Percentiles rank a stretch among this genome's conserved stretches.
Conservation (phyloP, 2,888 invertebrate genomes). For the Escarpia spicata region DNA sequence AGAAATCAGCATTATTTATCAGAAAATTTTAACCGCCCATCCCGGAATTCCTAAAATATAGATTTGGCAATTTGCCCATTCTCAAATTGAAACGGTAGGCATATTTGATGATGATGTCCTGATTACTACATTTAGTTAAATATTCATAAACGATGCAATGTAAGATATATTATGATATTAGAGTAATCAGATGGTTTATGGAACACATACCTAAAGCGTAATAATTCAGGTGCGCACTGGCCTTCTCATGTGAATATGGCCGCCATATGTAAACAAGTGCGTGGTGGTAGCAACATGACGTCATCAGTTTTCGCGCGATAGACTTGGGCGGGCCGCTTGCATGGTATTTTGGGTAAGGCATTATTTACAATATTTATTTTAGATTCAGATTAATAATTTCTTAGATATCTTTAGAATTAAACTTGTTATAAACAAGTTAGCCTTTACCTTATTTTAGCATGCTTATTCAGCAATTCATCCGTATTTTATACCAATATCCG, state of each 20-base stretch:
- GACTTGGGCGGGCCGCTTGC: not conserved
- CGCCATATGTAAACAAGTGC: constrained; percentile 16
- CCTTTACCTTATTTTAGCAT: too few species aligned
- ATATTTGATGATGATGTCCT: not conserved
- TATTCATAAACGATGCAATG: not conserved
- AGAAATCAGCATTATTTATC: not conserved
- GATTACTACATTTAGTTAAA: not conserved
- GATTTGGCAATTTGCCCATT: not conserved
- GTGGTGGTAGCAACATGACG: constrained; percentile 13
- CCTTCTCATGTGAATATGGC: not conserved
- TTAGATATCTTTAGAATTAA: too few species aligned
- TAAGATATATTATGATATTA: not conserved
- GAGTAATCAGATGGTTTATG: not conserved
- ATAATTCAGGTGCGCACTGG: not conserved
- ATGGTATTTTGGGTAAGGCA: not conserved
- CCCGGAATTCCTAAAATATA: not conserved
- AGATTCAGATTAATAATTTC: not conserved
- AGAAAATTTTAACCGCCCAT: not conserved
- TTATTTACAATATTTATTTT: not conserved
- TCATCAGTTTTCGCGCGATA: constrained; percentile 16
- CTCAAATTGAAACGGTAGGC: not conserved
- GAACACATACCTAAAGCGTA: not conserved
- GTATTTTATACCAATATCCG: too few species aligned
- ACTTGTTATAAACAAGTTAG: too few species aligned
- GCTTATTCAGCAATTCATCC: too few species aligned